phyloP scores from a whole-genome alignment of 92 coral and sea anemone genomes.

The Ricordea florida region DNA sequence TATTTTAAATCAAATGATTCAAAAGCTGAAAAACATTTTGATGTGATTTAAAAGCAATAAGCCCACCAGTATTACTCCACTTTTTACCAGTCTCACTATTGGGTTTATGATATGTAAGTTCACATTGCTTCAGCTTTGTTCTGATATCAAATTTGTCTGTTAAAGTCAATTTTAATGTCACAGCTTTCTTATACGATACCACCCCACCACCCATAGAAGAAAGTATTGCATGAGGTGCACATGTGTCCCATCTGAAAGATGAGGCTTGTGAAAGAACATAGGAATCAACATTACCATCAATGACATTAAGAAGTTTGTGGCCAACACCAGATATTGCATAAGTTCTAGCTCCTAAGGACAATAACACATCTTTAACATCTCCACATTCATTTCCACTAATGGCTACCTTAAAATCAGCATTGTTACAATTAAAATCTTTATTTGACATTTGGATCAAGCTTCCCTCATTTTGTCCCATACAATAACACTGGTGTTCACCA shows the following conservation, averaged over 20 bases:
- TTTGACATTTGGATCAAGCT: neutral
- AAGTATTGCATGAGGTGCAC: constrained; percentile 79
- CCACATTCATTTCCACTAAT: constrained; percentile 65
- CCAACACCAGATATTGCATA: constrained; percentile 71
- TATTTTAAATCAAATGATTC: neutral
- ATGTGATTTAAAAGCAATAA: constrained; percentile 61
- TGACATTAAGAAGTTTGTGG: constrained; percentile 70
- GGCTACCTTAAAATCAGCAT: constrained; percentile 35
- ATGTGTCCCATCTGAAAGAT: constrained; percentile 82
- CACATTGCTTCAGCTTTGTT: constrained; percentile 28
- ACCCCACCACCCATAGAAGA: constrained; percentile 70
- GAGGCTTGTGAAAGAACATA: constrained; percentile 67
- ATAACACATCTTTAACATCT: constrained; percentile 24
- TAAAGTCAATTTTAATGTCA: constrained; percentile 4
- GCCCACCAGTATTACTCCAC: constrained; percentile 69
- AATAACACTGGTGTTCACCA: neutral
- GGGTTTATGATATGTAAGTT: constrained; percentile 53
- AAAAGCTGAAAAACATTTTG: constrained; percentile 26
- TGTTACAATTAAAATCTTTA: neutral
- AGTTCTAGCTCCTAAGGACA: constrained; percentile 15
- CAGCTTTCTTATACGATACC: constrained; percentile 32
- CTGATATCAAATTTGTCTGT: constrained; percentile 1
- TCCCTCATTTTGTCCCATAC: neutral
- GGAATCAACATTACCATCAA: constrained; percentile 60
- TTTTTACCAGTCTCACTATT: constrained; percentile 49